Evolutionary conservation across 1,140 invertebrate species (phyloP).

Genomic region (Drosophila bipectinata): DNA sequence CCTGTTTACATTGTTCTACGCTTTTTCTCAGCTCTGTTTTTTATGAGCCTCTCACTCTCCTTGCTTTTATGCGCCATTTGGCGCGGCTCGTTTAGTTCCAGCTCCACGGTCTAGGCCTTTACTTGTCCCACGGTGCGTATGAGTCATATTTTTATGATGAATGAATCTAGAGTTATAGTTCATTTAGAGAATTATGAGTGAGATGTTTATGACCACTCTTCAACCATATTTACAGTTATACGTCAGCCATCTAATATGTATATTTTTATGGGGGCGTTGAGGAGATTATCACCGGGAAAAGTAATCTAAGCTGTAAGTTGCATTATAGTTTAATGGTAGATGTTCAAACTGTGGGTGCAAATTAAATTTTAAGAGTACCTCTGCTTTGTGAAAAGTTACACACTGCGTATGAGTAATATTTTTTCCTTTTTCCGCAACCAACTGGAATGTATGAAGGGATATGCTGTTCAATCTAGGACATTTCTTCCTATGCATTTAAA

Average conservation of each 20-base stretch:
- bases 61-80: conserved; percentile 41
- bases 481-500: too few species aligned
- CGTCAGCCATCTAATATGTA: conserved; percentile 19
- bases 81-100: conserved; percentile 3
- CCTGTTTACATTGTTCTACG: conserved; percentile 41
- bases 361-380: neutral
- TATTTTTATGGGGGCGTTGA: conserved; percentile 2
- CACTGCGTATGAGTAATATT: neutral
- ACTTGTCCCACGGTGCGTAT: conserved; percentile 44
- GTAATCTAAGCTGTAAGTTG: neutral
- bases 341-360: neutral
- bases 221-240: conserved; percentile 22
- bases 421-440: too few species aligned
- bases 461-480: too few species aligned
- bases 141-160: conserved; percentile 52
- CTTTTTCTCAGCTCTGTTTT: conserved; percentile 13
- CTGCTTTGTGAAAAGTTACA: too few species aligned
- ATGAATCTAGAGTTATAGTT: conserved; percentile 48
- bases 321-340: neutral
- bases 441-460: too few species aligned
- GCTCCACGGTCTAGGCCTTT: conserved; percentile 18
- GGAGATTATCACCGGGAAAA: conserved; percentile 11
- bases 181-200: conserved; percentile 44
- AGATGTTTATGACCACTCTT: conserved; percentile 34
- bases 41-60: conserved; percentile 32